These are phyloP conservation scores for Poecilia gillii DNA, from an alignment of 2,797 vertebrate genomes.

Conservation along the genomic window DNA sequence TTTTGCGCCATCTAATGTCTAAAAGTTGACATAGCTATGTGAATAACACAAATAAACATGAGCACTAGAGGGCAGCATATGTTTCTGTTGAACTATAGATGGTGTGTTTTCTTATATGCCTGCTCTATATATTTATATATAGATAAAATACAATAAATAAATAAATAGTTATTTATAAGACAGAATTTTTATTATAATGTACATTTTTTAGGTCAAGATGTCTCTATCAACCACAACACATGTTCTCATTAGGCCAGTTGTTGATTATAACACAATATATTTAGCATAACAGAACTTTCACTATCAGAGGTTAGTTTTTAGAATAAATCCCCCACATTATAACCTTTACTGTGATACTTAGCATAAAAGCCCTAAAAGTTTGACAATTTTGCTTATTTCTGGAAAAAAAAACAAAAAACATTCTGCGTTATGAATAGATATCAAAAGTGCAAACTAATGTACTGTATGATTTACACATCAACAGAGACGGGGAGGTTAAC, in stretches of 20 bases:
- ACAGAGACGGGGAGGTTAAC: too few relatives aligned
- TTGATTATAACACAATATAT: not conserved
- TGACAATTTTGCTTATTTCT: not conserved
- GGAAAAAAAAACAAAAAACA: not conserved
- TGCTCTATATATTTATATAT: too few relatives aligned
- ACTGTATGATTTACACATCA: not conserved
- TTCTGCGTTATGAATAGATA: not conserved
- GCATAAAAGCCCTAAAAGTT: not conserved
- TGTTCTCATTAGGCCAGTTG: not conserved
- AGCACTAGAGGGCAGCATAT: constrained; percentile 27
- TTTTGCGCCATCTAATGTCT: constrained; percentile 61
- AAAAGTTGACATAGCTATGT: not conserved
- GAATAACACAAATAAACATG: accelerated
- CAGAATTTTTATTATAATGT: not conserved
- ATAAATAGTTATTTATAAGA: not conserved
- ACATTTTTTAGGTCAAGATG: not conserved
- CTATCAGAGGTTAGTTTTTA: not conserved
- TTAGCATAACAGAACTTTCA: not conserved
- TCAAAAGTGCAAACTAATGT: not conserved
- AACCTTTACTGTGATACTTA: not conserved
- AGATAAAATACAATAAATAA: not conserved
- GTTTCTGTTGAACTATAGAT: not conserved
- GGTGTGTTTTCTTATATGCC: too few relatives aligned
- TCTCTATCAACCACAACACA: not conserved
- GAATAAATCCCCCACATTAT: not conserved